Evolutionary conservation across 2,113 vertebrate species (phyloP).

Genomic region (Vombatus ursinus): DNA sequence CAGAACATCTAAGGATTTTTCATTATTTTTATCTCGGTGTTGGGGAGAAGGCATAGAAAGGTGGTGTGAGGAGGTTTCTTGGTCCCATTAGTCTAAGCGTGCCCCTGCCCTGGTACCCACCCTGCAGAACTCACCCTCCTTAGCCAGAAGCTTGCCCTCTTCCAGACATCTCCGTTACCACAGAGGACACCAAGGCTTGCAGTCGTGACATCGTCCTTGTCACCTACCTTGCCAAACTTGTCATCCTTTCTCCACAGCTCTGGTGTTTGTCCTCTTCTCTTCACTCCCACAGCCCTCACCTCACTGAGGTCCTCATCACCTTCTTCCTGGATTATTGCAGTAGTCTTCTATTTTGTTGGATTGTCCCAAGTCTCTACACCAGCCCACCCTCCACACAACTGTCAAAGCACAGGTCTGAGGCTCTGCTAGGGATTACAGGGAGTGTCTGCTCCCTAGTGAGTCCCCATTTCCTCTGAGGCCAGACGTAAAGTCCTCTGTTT

Average conservation of each 20-base stretch:
- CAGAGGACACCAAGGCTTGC: neutral
- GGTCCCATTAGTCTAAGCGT: neutral
- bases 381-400: too few species aligned
- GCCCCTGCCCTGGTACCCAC: neutral
- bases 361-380: neutral
- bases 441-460: neutral
- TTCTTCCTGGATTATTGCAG: neutral
- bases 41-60: neutral
- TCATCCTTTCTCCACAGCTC: neutral
- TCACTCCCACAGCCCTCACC: neutral
- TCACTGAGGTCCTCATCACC: neutral
- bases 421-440: too few species aligned
- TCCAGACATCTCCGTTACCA: neutral
- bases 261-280: neutral
- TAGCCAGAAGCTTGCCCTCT: too few species aligned
- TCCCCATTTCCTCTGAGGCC: too few species aligned
- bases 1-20: neutral
- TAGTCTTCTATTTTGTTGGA: too few species aligned
- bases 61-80: neutral
- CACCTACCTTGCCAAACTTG: neutral
- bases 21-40: neutral
- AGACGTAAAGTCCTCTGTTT: neutral
- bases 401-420: too few species aligned
- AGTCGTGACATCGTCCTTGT: neutral
- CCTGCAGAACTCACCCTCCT: neutral